Evolutionary conservation across 2,888 invertebrate genomes (phyloP).

Genomic region (Brenthis daphne): DNA sequence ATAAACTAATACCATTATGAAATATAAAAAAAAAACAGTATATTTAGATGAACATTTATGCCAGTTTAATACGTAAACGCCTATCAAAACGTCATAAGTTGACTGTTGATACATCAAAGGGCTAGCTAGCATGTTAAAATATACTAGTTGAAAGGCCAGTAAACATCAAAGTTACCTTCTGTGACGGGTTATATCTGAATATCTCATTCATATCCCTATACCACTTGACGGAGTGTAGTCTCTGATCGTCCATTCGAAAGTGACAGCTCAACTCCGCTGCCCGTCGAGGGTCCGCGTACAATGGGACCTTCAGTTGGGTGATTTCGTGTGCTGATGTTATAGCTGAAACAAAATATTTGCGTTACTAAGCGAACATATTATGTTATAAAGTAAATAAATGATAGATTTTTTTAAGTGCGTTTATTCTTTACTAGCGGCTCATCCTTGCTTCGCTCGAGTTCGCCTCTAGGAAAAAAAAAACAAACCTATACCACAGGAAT

Average conservation of each 20-base stretch:
- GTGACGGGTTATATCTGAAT: constrained; percentile 73
- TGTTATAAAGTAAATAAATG: neutral
- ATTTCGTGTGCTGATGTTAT: constrained; percentile 73
- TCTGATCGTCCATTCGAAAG: constrained; percentile 74
- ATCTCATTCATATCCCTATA: constrained; percentile 75
- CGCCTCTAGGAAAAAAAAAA: no score
- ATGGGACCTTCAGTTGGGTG: constrained; percentile 71
- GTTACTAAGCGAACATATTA: constrained; percentile 17
- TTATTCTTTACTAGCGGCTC: no score
- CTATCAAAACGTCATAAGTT: constrained; percentile 12
- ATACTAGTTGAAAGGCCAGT: neutral
- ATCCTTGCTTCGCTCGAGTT: no score
- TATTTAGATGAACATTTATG: neutral
- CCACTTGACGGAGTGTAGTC: constrained; percentile 77
- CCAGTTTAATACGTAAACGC: neutral
- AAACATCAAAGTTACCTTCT: constrained; percentile 53
- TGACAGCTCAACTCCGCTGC: constrained; percentile 78
- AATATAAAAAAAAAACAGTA: neutral
- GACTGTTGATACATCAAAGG: neutral
- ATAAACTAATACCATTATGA: no score
- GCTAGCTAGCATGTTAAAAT: constrained; percentile 12
- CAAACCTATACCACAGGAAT: no score
- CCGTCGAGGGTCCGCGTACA: constrained; percentile 74
- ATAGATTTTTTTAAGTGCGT: no score
- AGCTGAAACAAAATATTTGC: constrained; percentile 54